Evolutionary conservation across 2,797 vertebrate species (phyloP).

Genomic region (Heteromormyrus szaboi): DNA sequence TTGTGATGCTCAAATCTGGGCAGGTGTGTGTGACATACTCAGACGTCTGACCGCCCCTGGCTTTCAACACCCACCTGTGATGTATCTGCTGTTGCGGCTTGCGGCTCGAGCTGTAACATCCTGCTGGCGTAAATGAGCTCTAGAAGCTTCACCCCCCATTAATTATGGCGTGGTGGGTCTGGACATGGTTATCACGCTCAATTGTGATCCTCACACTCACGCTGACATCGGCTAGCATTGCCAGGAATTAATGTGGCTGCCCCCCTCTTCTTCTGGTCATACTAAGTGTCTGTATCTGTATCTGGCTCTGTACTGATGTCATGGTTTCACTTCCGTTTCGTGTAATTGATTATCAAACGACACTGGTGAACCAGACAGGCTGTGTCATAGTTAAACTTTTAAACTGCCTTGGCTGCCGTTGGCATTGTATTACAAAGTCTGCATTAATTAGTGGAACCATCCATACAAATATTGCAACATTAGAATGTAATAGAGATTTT

Average conservation of each 20-base stretch:
- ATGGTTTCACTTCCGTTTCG: not conserved
- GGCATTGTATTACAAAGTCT: slow-evolving; percentile 28
- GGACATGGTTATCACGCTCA: not conserved
- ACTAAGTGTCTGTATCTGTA: not conserved
- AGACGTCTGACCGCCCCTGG: not conserved
- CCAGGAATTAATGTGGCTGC: not conserved
- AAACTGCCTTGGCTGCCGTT: slow-evolving; percentile 41
- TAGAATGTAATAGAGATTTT: not conserved
- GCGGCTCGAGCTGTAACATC: not conserved
- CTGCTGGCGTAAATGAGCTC: not conserved
- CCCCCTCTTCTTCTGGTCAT: not conserved
- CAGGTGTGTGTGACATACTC: not conserved
- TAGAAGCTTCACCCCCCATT: not conserved
- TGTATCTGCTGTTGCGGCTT: not conserved
- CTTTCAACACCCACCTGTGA: not conserved
- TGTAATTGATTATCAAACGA: not conserved
- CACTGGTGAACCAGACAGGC: not conserved
- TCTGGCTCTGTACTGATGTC: not conserved
- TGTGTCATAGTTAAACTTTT: slow-evolving; percentile 7
- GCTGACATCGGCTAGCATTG: not conserved
- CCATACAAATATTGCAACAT: not conserved
- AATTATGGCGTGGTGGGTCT: not conserved
- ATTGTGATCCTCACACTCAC: not conserved
- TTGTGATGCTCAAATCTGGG: not conserved
- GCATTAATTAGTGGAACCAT: not conserved